phyloP scores from a whole-genome alignment of 2,113 vertebrate genomes.

The Benitochromis conjunctus region DNA sequence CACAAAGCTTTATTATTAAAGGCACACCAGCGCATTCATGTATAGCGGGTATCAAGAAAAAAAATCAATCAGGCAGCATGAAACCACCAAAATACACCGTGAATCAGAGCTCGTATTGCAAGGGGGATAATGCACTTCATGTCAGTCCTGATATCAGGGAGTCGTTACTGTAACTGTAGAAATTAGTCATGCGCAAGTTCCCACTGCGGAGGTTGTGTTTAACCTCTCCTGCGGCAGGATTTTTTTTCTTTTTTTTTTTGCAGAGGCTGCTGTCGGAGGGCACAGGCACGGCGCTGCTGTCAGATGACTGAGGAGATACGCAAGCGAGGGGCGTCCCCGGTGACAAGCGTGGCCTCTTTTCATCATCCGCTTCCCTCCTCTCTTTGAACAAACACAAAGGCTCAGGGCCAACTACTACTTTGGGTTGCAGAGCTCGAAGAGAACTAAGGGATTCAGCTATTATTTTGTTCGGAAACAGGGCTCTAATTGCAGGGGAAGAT shows the following conservation, averaged over 20 bases:
- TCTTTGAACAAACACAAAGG: slow-evolving; percentile 62
- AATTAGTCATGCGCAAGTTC: slow-evolving; percentile 12
- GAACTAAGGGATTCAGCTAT: neutral
- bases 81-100: slow-evolving; percentile 1
- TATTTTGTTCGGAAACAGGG: neutral
- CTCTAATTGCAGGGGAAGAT: neutral
- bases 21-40: neutral
- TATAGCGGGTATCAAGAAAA: neutral
- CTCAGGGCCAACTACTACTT: slow-evolving; percentile 10
- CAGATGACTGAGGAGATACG: slow-evolving; percentile 11
- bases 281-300: slow-evolving; percentile 2
- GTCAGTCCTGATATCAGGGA: neutral
- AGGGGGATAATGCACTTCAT: slow-evolving; percentile 14
- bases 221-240: slow-evolving; percentile 40
- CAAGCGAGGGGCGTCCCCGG: slow-evolving; percentile 39
- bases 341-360: slow-evolving; percentile 65
- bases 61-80: slow-evolving; percentile 44
- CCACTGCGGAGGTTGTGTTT: slow-evolving; percentile 25
- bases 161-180: slow-evolving; percentile 40
- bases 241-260: slow-evolving; percentile 10
- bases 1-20: neutral
- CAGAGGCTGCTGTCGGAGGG: slow-evolving; percentile 27
- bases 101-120: slow-evolving; percentile 18
- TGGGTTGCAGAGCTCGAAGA: neutral
- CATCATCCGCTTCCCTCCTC: slow-evolving; percentile 57